Percentiles rank a stretch among this genome's conserved stretches.
These are phyloP conservation scores for Diachrysia chrysitis DNA, from an alignment of 2,888 invertebrate genomes.

Conservation along the genomic window DNA sequence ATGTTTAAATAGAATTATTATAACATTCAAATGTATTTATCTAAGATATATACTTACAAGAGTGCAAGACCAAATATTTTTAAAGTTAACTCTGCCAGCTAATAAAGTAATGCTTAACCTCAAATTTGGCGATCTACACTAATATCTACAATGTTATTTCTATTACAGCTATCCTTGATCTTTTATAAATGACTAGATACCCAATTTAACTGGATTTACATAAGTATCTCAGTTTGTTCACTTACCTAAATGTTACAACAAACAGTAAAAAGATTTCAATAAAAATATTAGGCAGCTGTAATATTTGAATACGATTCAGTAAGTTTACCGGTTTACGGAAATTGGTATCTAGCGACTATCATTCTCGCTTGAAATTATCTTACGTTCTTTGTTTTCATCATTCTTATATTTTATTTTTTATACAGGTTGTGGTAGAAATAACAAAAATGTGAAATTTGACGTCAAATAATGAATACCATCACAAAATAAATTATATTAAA, in stretches of 20 bases:
- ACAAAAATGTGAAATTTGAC: neutral
- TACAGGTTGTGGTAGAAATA: neutral
- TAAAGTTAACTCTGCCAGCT: constrained; percentile 1
- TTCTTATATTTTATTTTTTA: neutral
- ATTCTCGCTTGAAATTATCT: neutral
- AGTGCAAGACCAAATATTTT: constrained; percentile 6
- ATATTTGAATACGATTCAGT: neutral
- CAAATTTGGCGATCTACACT: constrained; percentile 21
- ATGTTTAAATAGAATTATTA: too few relatives aligned
- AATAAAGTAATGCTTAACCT: constrained; percentile 17
- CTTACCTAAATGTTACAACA: neutral
- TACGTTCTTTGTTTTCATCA: neutral
- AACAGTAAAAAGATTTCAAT: neutral
- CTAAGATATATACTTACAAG: too few relatives aligned
- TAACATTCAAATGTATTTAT: too few relatives aligned
- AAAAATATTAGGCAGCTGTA: neutral
- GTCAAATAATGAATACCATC: too few relatives aligned
- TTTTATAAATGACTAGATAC: constrained; percentile 12
- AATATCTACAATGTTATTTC: constrained; percentile 21
- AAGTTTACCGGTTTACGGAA: neutral
- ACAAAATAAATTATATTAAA: too few relatives aligned
- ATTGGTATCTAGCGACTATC: neutral
- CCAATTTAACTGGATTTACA: neutral
- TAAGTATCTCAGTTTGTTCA: neutral
- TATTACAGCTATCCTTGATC: neutral